Conservation (phyloP, 2,888 invertebrate species). For the Drosophila mimetica region DNA sequence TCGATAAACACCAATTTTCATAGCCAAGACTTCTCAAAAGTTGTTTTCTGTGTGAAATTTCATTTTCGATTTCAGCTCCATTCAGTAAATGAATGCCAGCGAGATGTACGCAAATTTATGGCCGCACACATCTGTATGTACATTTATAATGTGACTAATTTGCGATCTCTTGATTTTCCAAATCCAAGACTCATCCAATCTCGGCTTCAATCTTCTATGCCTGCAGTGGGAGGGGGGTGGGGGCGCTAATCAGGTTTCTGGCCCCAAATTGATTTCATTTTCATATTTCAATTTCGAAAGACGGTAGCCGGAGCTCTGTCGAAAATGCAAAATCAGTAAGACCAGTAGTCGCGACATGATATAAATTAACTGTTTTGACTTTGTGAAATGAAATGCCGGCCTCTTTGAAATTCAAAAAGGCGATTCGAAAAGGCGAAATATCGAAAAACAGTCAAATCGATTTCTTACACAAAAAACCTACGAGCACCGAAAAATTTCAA, state of each 20-base stretch:
- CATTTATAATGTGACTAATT: conserved; percentile 76
- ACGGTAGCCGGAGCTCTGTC: conserved; percentile 55
- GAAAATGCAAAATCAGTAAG: conserved; percentile 83
- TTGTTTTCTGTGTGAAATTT: conserved; percentile 6
- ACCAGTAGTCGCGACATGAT: conserved; percentile 84
- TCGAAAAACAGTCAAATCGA: conserved; percentile 32
- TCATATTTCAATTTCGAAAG: conserved; percentile 80
- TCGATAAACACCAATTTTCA: neutral
- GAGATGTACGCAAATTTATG: conserved; percentile 68
- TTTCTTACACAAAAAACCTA: conserved; percentile 29
- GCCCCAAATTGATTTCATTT: conserved; percentile 74
- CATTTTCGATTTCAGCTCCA: conserved; percentile 56
- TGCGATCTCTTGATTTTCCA: conserved; percentile 54
- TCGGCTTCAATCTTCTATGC: conserved; percentile 24
- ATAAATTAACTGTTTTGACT: conserved; percentile 84
- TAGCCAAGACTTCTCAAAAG: neutral
- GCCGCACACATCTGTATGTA: conserved; percentile 69
- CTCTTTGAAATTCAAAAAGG: conserved; percentile 70
- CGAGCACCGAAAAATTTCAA: conserved; percentile 16
- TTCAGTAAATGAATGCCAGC: conserved; percentile 63
- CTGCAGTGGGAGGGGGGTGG: conserved; percentile 62
- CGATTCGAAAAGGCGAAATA: conserved; percentile 52
- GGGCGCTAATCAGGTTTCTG: conserved; percentile 77
- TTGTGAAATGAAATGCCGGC: conserved; percentile 80
- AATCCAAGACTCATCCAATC: conserved; percentile 23